Evolutionary conservation across 2,888 invertebrate species (phyloP), one percentile per base, ranked within the genome.

Genomic region (Drosophila emarginata): DNA sequence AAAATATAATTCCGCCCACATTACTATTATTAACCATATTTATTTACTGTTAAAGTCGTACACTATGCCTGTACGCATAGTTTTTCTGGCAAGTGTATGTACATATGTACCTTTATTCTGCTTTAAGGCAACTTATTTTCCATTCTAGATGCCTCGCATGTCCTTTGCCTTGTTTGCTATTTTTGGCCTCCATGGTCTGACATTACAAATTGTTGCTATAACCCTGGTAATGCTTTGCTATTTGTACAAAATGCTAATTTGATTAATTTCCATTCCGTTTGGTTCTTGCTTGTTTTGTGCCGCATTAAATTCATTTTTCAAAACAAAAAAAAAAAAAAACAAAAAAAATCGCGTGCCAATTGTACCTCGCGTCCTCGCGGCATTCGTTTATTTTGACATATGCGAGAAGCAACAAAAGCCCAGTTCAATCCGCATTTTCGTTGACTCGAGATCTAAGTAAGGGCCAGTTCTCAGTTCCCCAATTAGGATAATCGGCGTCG

Each of bases 221-320:
- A 78, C 78, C 67, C 59, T 64, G 51, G 74, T 79, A 89, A 90
- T 87, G 77, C 79, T 77, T 82, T 78, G 81, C 77, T 80, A 80
- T 83, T 87, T 82, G 74, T 78, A 79, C 76, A 72, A 84, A 88
- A 89, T 83, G 80, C 79, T 89, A 89, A 89, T 87, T 89, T 82
- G 79, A 82, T 84, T 79, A 84, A 84, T 80, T 80, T 82, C 66
- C 78, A 74, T 79, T 80, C 66, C 67, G 61, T 58, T 72, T 67
- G 57, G 64, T 40, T 36, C 50, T 37, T 61, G 60, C 60, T 65
- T 68, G 56, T 63, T 67, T 69, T 36, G 67, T 54, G 58, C 52
- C 66, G 15, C 50, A 61, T 60, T 60, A 64, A 71, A 79, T 71
- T 74, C 70, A 79, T 79, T 81, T 79, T 78, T 74, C 69, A 72